Evolutionary conservation across 2,797 vertebrate species (phyloP), one percentile per base, ranked within the genome.

Genomic region (Microhierax caerulescens): DNA sequence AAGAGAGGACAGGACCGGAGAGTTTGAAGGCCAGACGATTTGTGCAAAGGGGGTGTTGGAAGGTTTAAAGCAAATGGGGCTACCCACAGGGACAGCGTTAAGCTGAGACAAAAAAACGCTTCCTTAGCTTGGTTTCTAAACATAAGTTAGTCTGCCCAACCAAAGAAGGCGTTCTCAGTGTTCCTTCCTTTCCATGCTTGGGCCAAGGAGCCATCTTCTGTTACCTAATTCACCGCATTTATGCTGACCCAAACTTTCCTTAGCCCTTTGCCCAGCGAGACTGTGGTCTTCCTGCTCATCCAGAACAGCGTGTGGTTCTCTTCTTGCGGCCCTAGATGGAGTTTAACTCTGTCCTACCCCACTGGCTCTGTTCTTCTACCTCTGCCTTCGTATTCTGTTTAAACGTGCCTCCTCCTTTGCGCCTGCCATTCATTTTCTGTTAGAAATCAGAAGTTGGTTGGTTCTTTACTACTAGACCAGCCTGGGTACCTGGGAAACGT

Each of bases 31-130:
- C 85, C 39, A 12, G 80, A 91, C 92, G 90, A 93, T 92, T 94
- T 94, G 93, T 91, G 80, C 80, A 34, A 65, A 92, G 56, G 70
- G 77, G 70, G 68, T 91, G 72, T 65, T 93, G 83, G 94, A 93
- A 92, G 37, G 70, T 95, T 94, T 41, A 79, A 88, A 60, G 64
- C 80, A 92, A 92, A 82, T 45, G 83, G 76, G 34, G 67, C 83
- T 96, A 64, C 88, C 92, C 90, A 64, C 85, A 93, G 85, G 79
- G 88, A 47, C 39, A 70, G 63, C 10, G 34, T 85, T 96, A 87
- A 93, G 54, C 74, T 50, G 77, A 87, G 80, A 80, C 72, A 77
- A 72, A 77, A 72, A 70, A 89, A 69, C 27, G 60, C 70, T 94
- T 83, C 64, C 75, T 82, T 89, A 64, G 74, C 56, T 85, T 83